Conservation (phyloP, 2,113 vertebrate species). For the Campylomormyrus tamandua region DNA sequence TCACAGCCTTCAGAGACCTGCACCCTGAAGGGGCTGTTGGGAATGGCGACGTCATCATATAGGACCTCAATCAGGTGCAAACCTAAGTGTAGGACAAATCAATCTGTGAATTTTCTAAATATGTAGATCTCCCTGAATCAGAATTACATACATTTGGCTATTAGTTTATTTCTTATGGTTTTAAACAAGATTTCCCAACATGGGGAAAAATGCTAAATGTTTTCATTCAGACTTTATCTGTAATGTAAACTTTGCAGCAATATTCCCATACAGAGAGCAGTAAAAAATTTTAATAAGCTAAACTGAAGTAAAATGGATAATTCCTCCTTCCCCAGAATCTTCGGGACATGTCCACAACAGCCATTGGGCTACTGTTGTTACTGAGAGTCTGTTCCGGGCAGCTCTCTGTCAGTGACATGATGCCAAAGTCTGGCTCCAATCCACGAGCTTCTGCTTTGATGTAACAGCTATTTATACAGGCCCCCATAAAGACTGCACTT, state of each 20-base stretch:
- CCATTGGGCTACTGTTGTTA: not conserved
- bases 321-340: not conserved
- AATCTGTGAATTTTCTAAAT: not conserved
- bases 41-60: slow-evolving; percentile 73
- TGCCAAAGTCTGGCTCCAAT: slow-evolving; percentile 48
- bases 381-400: slow-evolving; percentile 16
- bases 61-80: slow-evolving; percentile 82
- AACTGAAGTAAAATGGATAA: not conserved
- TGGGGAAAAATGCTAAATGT: not conserved
- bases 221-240: not conserved
- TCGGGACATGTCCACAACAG: not conserved
- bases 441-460: slow-evolving; percentile 50
- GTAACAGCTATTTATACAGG: slow-evolving; percentile 54
- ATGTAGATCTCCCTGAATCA: not conserved
- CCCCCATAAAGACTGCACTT: not conserved
- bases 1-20: slow-evolving; percentile 85
- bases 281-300: not conserved
- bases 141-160: not conserved
- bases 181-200: not conserved
- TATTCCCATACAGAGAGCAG: not conserved
- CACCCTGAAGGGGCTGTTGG: slow-evolving; percentile 88
- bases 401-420: slow-evolving; percentile 34
- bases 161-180: not conserved
- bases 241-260: not conserved
- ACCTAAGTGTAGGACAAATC: slow-evolving; percentile 52